Base-by-base conservation (phyloP, 2,888 invertebrate genomes). In the Leptopilina drosophilae region DNA sequence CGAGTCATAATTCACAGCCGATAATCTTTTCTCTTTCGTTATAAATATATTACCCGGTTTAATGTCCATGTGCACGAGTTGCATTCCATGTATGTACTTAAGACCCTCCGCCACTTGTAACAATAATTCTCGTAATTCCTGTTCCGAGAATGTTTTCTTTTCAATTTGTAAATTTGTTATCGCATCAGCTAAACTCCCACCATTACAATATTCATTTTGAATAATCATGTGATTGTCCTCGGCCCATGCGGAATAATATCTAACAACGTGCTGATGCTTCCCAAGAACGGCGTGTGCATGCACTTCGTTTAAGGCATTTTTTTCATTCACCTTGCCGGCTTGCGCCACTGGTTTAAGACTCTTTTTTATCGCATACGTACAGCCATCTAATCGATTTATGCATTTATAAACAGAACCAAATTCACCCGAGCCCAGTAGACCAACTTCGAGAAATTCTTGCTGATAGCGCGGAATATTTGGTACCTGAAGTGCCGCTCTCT, bases 191-290 rank as follows among this genome's bases (percentile, higher is more conserved):
- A 97, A 90, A 82, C 96, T 96, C n/a, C 97, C 97, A 0, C 97
- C 98, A 89, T 98, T 97, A 89, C 98, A 98, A 91, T 96, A 98
- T 90, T 98, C 98, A 90, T 97, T 98, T 92, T 98, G 98, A 53
- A 98, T 98, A 73, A 97, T 95, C 96, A 98, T 97, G 91, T 98
- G 97, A 90, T 97, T 96, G 88, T 97, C 96, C 89, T 98, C 98
- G 14, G 97, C 97, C 98, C 98, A 98, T 0, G 98, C 98, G 0
- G 98, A 98, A 91, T 97, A 98, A 90, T 98, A 98, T 82, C 98
- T 94, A 15, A 98, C 98, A 5, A 98, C 97, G 87, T 98, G 97
- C 80, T 96, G 96, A 88, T 98, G 98, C 88, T 96, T 97, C 7
- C 97, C 97, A 5, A 98, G 93, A 20, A 97, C 98, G 0, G 98